Base-by-base conservation (phyloP, 2,888 invertebrate species). In the Icerya purchasi region DNA sequence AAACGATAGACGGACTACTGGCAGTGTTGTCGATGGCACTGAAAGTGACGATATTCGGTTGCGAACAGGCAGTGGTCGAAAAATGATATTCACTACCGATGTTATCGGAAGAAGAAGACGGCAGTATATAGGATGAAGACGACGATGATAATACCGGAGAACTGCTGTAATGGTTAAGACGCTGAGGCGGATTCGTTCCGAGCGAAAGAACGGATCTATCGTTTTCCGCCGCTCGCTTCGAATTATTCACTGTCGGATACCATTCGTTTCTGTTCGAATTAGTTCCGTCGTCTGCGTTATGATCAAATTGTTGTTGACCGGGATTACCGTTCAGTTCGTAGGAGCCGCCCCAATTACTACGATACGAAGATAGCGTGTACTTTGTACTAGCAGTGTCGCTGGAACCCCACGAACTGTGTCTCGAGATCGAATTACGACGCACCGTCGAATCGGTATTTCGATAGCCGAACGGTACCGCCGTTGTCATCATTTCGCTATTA, bases 381-480 rank as follows among this genome's bases (percentile, higher is more conserved):
- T 8, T 14, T 36, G 36, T 36, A 5, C 8, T 36, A 36, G 36
- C 8, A 57, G 78, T 77, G 68, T 84, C 84, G 57, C 79, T 80
- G n/a, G 84, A 83, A 61, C 86, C 85, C 86, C 87, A 86, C 51
- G 86, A 86, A 64, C 86, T 82, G 69, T 86, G 85, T 10, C 86
- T 78, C 50, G 74, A 70, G 23, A 64, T 59, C 25, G 61, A 62
- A 65, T 83, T 83, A 62, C 78, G 77, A 62, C 82, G 74, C 54
- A 79, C 14, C 36, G 36, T 36, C 36, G 36, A 5, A 14, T 36
- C 36, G 5, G 14, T 36, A 8, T 36, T 5, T 8, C 14, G 36
- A 14, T 36, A 36, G 36, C 36, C 36, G 5, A 36, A 36, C 5
- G 36, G 82, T 49, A 84, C 82, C 23, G 84, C 85, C 69, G 85